These are phyloP conservation scores for Rhincodon typus DNA, from an alignment of 2,797 vertebrate genomes.

Conservation along the genomic window DNA sequence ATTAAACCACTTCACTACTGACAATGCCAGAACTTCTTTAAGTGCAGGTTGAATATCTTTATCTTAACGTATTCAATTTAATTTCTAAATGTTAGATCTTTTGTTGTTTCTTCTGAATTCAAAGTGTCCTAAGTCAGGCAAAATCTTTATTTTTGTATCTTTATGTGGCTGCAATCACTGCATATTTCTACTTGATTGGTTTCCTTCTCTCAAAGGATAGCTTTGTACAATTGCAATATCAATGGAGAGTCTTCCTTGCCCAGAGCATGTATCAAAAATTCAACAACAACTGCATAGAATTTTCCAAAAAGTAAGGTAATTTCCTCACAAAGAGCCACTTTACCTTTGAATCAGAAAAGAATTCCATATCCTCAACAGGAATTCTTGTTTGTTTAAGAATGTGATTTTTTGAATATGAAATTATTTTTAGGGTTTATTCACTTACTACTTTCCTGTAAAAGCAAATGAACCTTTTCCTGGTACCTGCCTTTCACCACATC, in stretches of 20 bases:
- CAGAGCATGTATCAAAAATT: background rate
- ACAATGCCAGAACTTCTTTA: background rate
- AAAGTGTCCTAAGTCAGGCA: background rate
- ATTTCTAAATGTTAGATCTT: background rate
- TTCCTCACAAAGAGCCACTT: background rate
- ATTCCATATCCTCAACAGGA: background rate
- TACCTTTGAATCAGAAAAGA: background rate
- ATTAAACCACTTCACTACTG: constrained; percentile 6
- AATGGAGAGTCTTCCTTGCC: background rate
- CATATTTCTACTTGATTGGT: background rate
- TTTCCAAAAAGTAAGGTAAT: background rate
- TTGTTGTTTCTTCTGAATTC: background rate
- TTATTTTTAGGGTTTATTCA: background rate
- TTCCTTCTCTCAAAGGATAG: background rate
- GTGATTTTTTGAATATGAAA: background rate
- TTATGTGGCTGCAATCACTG: background rate
- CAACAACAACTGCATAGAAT: background rate
- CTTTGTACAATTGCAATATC: background rate
- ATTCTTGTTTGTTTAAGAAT: background rate
- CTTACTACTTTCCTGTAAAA: background rate
- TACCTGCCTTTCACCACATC: background rate
- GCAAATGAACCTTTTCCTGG: background rate
- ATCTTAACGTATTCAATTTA: background rate
- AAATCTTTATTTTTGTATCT: background rate
- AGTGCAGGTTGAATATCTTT: background rate